These are phyloP conservation scores for Gadus chalcogrammus DNA, from an alignment of 2,113 vertebrate genomes.

Conservation along the genomic window DNA sequence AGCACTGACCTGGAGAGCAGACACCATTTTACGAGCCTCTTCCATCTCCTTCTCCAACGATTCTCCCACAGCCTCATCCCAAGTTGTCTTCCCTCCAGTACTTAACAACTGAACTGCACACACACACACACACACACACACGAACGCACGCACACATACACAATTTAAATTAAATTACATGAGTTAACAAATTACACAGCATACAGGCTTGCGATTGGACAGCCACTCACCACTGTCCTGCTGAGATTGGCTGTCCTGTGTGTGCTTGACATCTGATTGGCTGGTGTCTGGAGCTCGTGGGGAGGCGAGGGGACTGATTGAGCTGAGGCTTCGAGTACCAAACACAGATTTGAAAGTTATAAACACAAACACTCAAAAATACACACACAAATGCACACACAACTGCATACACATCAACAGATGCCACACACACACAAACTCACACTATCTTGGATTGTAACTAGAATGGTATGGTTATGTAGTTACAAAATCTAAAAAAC, in stretches of 20 bases:
- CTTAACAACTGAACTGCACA: constrained; percentile 28
- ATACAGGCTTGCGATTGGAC: background rate
- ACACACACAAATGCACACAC: constrained; percentile 3
- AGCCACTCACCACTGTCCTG: constrained; percentile 64
- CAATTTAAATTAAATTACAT: background rate
- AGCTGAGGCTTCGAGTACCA: constrained; percentile 73
- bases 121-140: background rate
- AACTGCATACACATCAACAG: background rate
- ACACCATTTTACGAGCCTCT: constrained; percentile 94
- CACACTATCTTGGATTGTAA: too few species aligned
- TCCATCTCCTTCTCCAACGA: constrained; percentile 92
- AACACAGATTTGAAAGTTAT: constrained; percentile 10
- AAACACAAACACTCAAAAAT: background rate
- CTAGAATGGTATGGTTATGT: too few species aligned
- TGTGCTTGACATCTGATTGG: constrained; percentile 72
- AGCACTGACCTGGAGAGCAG: constrained; percentile 71
- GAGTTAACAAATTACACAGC: background rate
- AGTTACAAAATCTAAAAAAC: too few species aligned
- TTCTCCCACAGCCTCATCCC: constrained; percentile 87
- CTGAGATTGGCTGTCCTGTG: constrained; percentile 67
- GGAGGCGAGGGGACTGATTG: constrained; percentile 81
- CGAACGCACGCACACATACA: constrained; percentile 10
- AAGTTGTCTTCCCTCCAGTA: constrained; percentile 17
- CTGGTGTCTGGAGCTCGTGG: constrained; percentile 72
- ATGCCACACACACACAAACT: too few species aligned